Evolutionary conservation across 37 sponge, comb jelly and placozoan species (phyloP), one percentile per base, ranked within the genome.

Genomic region (Ianthella basta): DNA sequence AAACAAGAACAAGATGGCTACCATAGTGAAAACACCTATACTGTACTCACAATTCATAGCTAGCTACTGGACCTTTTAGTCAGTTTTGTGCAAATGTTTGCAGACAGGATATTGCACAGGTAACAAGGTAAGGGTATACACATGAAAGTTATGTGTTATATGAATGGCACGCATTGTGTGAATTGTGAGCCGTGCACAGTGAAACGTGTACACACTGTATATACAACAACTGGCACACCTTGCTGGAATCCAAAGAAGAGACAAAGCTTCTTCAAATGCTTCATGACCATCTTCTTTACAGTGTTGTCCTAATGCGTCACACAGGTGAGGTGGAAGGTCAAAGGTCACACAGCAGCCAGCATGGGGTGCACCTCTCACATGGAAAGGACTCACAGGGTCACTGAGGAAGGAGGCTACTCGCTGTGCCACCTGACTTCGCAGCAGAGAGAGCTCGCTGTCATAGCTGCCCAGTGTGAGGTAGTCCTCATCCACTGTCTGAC

Each of bases 191-290:
- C 59, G 16, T 56, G 59, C n/a, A n/a, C n/a, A n/a, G n/a, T n/a
- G n/a, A n/a, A n/a, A 64, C 66, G 27, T 10, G 66, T 16, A 64
- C 66, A 64, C 66, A 64, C 23, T 16, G 27, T 30, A 27, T 4
- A 2, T 61, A 12, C 12, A 61, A 12, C 4, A n/a, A n/a, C n/a
- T n/a, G n/a, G n/a, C 81, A 21, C 53, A 93, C 94, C 86, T 91
- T 95, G 90, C 64, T 94, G 95, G 18, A 86, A 88, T 33, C 99
- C 99, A 91, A 98, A 98, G 85, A 98, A 98, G 41, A 69, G 55
- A 67, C 97, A 98, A 56, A 98, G 87, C 87, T 92, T 87, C 19
- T 84, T 87, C 54, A 94, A 86, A 86, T 87, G 84, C 38, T 54
- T 87, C 84, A 98, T 75, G 60, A 96, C 68, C 12, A 91, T 83